A percentile compares a stretch with the other conserved stretches of the same genome.
Conservation (phyloP, 1,140 invertebrate genomes). For the Bombus balteatus region DNA sequence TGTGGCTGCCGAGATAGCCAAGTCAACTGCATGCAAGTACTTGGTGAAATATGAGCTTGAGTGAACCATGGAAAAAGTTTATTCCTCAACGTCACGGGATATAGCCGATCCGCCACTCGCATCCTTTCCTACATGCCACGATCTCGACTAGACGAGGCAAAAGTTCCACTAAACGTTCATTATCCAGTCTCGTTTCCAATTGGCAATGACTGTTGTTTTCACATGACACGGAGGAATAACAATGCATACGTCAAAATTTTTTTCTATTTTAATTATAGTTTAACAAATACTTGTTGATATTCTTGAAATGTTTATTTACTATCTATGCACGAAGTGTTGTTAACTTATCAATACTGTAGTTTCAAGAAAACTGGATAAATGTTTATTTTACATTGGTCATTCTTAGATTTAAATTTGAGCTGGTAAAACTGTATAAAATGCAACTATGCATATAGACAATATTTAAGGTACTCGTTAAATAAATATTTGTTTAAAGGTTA, state of each 20-base stretch:
- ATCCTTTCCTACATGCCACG: not conserved
- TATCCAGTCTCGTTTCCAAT: not conserved
- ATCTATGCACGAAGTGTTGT: too few species aligned
- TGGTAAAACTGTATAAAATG: too few species aligned
- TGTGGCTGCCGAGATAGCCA: conserved; percentile 48
- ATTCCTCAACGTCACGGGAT: conserved; percentile 57
- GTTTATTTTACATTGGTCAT: too few species aligned
- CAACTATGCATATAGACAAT: too few species aligned
- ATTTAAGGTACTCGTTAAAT: too few species aligned
- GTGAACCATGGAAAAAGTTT: conserved; percentile 47
- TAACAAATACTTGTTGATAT: too few species aligned
- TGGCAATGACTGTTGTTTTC: not conserved
- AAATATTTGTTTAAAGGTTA: too few species aligned
- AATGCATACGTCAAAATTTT: not conserved
- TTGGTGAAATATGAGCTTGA: conserved; percentile 29
- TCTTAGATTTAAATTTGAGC: too few species aligned
- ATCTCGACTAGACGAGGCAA: not conserved
- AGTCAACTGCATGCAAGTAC: conserved; percentile 55
- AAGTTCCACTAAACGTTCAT: conserved; percentile 16
- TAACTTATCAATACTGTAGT: too few species aligned
- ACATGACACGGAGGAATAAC: not conserved
- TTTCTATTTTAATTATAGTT: too few species aligned
- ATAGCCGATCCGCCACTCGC: conserved; percentile 29
- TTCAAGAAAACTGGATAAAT: too few species aligned
- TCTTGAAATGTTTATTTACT: too few species aligned